Conservation (phyloP, 1,140 invertebrate species). For the Eumaeus atala region DNA sequence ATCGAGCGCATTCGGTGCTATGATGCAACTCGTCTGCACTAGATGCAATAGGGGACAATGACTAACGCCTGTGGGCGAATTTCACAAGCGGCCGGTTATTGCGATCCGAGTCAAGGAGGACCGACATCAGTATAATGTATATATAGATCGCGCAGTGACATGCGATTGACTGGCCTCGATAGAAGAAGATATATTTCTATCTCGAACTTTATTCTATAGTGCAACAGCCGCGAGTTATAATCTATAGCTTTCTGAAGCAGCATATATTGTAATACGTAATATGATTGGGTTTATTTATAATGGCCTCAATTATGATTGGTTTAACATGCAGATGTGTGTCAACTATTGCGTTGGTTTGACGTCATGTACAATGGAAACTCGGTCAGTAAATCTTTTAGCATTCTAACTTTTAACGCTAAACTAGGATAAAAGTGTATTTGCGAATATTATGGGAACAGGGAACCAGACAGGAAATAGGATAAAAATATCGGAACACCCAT, state of each 20-base stretch:
- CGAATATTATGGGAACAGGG: too few species aligned
- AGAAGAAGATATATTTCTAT: slow-evolving; percentile 33
- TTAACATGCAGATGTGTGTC: neutral
- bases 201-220: neutral
- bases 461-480: too few species aligned
- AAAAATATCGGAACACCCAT: too few species aligned
- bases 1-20: slow-evolving; percentile 26
- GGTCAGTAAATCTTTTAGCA: too few species aligned
- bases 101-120: slow-evolving; percentile 63
- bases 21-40: slow-evolving; percentile 37
- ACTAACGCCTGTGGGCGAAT: slow-evolving; percentile 54
- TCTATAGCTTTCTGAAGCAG: neutral
- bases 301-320: neutral
- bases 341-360: slow-evolving; percentile 6
- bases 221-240: neutral
- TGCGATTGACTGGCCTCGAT: slow-evolving; percentile 42
- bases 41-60: slow-evolving; percentile 60
- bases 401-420: too few species aligned
- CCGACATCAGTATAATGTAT: too few species aligned
- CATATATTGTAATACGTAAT: neutral
- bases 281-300: neutral
- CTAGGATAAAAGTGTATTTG: too few species aligned
- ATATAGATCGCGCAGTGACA: slow-evolving; percentile 47
- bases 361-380: neutral
- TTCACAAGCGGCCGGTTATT: slow-evolving; percentile 52